phyloP scores from a whole-genome alignment of 2,888 invertebrate species.

The Mythimna impura region DNA sequence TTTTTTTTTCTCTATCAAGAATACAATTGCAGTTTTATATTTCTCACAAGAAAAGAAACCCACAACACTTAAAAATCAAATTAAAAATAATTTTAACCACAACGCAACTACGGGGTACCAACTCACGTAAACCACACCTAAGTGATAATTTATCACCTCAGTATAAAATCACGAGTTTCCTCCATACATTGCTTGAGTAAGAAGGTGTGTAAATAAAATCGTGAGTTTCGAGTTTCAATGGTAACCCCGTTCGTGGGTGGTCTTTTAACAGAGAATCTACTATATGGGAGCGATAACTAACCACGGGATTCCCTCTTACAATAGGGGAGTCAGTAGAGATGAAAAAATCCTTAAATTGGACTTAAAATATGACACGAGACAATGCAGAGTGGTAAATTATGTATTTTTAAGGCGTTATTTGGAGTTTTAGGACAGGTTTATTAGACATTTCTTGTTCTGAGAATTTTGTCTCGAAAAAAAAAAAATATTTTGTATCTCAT shows the following conservation, averaged over 20 bases:
- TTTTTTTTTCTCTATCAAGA: neutral
- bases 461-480: neutral
- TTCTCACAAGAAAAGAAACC: conserved; percentile 2
- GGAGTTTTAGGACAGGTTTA: conserved; percentile 13
- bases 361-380: conserved; percentile 65
- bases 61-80: conserved; percentile 44
- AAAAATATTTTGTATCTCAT: neutral
- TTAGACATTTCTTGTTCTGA: neutral
- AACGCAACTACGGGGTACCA: conserved; percentile 42
- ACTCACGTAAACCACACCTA: conserved; percentile 36
- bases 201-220: conserved; percentile 36
- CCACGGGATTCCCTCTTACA: conserved; percentile 58
- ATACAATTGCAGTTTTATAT: neutral
- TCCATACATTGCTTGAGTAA: conserved; percentile 12
- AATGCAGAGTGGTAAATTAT: conserved; percentile 42
- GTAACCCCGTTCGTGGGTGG: conserved; percentile 65
- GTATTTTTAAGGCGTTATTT: conserved; percentile 15
- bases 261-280: conserved; percentile 63
- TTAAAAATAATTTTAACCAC: conserved; percentile 52
- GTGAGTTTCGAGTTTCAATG: conserved; percentile 58
- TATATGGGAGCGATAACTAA: conserved; percentile 62
- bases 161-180: conserved; percentile 29
- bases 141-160: conserved; percentile 46
- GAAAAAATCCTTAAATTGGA: conserved; percentile 67
- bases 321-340: conserved; percentile 60